Base-by-base conservation (phyloP, 1,140 invertebrate genomes). In the Drosophila repletoides region DNA sequence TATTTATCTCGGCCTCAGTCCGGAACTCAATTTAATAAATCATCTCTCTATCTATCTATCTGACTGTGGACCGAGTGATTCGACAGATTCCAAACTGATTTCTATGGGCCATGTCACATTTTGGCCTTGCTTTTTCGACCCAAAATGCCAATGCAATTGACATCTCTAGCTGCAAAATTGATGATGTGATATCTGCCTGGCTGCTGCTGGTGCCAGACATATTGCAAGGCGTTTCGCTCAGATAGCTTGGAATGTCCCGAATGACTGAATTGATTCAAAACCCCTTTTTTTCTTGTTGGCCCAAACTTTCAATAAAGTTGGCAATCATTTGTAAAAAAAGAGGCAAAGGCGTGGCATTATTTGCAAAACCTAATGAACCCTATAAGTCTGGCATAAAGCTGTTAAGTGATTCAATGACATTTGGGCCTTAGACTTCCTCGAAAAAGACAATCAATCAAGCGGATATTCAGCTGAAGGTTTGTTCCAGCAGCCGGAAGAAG, bases 141-240 rank as follows among this genome's bases (percentile, higher is more conserved):
- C 33, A n/a, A 80, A 80, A 70, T 79, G 41, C 68, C 51, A 70
- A 84, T 84, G 79, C 79, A 84, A 70, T 84, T 77, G 77, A 83
- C 77, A 83, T 83, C 33, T 63, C 36, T 28, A 53, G 59, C 36
- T 65, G 72, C 73, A 69, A 83, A 76, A 83, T 88, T 84, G 72
- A 86, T 87, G 80, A 84, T 88, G 36, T 55, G 55, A 56, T 26
- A 31, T 24, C 52, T 46, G 56, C 29, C 67, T 53, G 40, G 5
- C 59, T 41, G 24, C n/a, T n/a, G n/a, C n/a, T n/a, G n/a, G n/a
- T n/a, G n/a, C 40, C 24, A 26, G 33, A 55, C n/a, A 67, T 58
- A 71, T 55, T 46, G 31, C 3, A 36, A 58, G 33, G 26, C 49
- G 36, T 55, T 51, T 45, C 17, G 15, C 46, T 6, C 15, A 53